Evolutionary conservation across 2,113 vertebrate genomes (phyloP), one percentile per base, ranked within the genome.

Genomic region (Ancistrus triradiatus): DNA sequence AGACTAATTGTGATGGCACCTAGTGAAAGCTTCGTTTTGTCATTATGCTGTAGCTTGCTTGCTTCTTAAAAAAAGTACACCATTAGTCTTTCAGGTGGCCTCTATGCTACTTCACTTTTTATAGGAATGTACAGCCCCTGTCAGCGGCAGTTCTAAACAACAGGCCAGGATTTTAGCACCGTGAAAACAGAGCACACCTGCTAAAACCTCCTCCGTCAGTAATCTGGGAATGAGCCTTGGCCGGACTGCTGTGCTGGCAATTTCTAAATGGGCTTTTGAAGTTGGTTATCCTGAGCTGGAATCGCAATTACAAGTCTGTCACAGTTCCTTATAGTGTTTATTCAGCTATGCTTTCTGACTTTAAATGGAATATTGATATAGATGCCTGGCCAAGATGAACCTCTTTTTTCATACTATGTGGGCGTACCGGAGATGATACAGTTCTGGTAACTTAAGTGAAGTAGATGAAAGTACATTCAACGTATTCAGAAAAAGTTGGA

Each of bases 41-140:
- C 73, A 64, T 82, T 83, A 77, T 78, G 78, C 79, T 79, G 77
- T 81, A 82, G 28, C 65, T 69, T 79, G 77, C 78, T 82, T 72
- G 73, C 72, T 75, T 50, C 69, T 69, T 60, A 73, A 74, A n/a
- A n/a, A n/a, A 80, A 74, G 57, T 7, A 51, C 70, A 46, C 46
- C 76, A 84, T 88, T 84, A 82, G 68, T 86, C 81, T 80, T 50
- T 80, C 77, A 80, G 77, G 74, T 58, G 59, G 43, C 63, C 74
- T 53, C 22, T 27, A 63, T 83, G 73, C 66, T 63, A 43, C 42
- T 67, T 78, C 51, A 60, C 63, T 76, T 81, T 85, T 80, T 70
- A 77, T 80, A 82, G 85, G 78, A 69, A 82, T 22, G 61, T 35
- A 73, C 22, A 68, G 44, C 17, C 33, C 13, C 33, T 28, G 53